Percentiles rank a stretch among this genome's conserved stretches.
Conservation (phyloP, 2,113 vertebrate species). For the Andinoacara biseriatus region DNA sequence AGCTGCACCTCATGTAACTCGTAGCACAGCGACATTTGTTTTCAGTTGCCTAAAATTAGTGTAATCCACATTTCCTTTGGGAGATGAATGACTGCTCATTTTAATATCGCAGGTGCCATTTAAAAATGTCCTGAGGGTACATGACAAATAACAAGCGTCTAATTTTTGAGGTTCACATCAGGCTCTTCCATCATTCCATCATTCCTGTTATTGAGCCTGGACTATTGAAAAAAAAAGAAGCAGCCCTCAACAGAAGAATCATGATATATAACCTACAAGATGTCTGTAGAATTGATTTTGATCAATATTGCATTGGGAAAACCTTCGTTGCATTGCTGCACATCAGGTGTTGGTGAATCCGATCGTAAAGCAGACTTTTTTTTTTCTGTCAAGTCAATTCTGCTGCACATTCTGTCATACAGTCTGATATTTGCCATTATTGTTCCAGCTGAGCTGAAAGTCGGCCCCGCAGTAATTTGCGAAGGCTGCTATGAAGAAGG, state of each 20-base stretch:
- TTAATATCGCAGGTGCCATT: conserved; percentile 25
- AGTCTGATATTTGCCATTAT: conserved; percentile 11
- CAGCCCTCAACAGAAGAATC: neutral
- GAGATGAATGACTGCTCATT: neutral
- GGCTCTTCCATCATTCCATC: conserved; percentile 35
- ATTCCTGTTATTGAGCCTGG: neutral
- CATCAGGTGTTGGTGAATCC: neutral
- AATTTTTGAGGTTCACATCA: neutral
- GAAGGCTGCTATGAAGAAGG: conserved; percentile 8
- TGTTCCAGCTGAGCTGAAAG: conserved; percentile 29
- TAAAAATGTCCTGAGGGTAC: conserved; percentile 19
- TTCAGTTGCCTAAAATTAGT: neutral
- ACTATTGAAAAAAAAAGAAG: neutral
- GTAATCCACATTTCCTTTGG: neutral
- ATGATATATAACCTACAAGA: neutral
- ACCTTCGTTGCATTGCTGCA: neutral
- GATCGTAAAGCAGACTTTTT: neutral
- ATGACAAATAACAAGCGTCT: conserved; percentile 23
- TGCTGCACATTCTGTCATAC: neutral
- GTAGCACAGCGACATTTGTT: neutral
- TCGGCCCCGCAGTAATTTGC: conserved; percentile 27
- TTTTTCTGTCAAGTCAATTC: neutral
- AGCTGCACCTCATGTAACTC: neutral
- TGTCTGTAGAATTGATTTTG: neutral
- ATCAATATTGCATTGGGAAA: neutral